These are phyloP conservation scores for Sinocyclocheilus anophthalmus DNA, from an alignment of 2,113 vertebrate genomes.

Conservation along the genomic window DNA sequence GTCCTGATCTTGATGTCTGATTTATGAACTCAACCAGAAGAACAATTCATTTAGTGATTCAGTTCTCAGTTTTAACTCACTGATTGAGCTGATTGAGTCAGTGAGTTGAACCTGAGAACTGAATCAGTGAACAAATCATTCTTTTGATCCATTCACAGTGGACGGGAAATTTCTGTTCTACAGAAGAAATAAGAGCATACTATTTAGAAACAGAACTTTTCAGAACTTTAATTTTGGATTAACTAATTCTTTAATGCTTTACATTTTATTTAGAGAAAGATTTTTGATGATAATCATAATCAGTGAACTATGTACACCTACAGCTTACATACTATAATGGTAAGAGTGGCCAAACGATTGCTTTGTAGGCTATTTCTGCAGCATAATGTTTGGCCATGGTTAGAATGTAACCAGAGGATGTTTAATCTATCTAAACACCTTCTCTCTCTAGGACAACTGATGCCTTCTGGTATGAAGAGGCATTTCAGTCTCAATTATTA, in stretches of 20 bases:
- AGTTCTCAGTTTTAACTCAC: neutral
- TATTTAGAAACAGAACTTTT: neutral
- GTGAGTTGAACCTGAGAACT: neutral
- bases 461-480: constrained; percentile 50
- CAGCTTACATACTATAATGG: neutral
- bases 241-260: neutral
- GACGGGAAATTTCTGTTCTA: neutral
- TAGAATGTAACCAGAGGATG: constrained; percentile 19
- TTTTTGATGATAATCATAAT: neutral
- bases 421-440: constrained; percentile 29
- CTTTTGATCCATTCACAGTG: neutral
- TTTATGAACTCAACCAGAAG: neutral
- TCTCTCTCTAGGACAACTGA: constrained; percentile 11
- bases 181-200: neutral
- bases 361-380: constrained; percentile 24
- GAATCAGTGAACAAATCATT: neutral
- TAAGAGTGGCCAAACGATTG: neutral
- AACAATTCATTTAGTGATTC: neutral
- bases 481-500: constrained; percentile 55
- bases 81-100: neutral
- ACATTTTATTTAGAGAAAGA: neutral
- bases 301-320: neutral
- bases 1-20: neutral
- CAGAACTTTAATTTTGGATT: neutral
- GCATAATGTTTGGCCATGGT: constrained; percentile 19